Evolutionary conservation across 2,888 invertebrate species (phyloP), one percentile per base, ranked within the genome.

Genomic region (Hymenopus coronatus): DNA sequence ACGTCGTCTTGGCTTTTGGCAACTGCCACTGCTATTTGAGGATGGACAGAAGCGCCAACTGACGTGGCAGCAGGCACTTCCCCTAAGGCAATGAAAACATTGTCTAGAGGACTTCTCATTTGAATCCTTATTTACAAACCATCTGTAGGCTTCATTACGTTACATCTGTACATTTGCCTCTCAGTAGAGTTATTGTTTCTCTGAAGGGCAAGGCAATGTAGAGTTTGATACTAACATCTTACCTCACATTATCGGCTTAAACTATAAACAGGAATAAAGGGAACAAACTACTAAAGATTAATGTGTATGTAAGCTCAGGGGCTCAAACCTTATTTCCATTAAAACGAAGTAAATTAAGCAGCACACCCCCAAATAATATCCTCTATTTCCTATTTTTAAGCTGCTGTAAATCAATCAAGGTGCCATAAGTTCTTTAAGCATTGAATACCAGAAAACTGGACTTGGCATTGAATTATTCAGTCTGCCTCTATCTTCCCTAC

Each of bases 11-110:
- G 88, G 82, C 86, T 86, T 88, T 85, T 88, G 82, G 82, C 85
- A 70, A 86, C 86, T 88, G 84, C 88, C 30, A 84, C 88, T 84
- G 88, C 83, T 86, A 70, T 81, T 81, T 70, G 20, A 25, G 40
- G 88, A 88, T 46, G 82, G 82, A 85, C 87, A 87, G 89, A 89
- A 89, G 89, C 81, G 9, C 87, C 88, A 88, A 88, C 88, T 88
- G 83, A 88, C 84, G 88, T 33, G 14, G 83, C 84, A 30, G 84
- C 54, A 70, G 81, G 86, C 40, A 46, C 33, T 28, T 54, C 85
- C 85, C n/a, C n/a, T 25, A 40, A 84, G 84, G 40, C 28, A 84
- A 40, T 40, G 6, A 40, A 40, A 84, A 28, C 84, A 84, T 85
- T 85, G 85, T 85, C 54, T 85, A n/a, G 54, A 54, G 25, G 30